Evolutionary conservation across 2,888 invertebrate genomes (phyloP).

Genomic region (Hyalella azteca): DNA sequence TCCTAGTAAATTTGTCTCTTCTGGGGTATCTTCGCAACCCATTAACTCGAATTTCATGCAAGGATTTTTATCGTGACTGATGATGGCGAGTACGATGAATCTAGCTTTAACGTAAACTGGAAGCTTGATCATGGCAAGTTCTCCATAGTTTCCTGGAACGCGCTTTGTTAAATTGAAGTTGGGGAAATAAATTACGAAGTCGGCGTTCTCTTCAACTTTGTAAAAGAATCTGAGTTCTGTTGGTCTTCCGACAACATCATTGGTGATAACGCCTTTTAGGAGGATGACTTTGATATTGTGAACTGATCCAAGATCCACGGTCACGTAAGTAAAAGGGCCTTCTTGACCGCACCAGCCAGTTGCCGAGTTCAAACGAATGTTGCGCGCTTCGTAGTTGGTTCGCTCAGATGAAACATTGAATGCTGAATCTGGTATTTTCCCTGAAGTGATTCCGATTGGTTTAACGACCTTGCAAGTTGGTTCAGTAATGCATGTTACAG

Average conservation of each 20-base stretch:
- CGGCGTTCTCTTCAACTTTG: conserved; percentile 90
- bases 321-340: conserved; percentile 94
- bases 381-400: conserved; percentile 83
- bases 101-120: conserved; percentile 92
- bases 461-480: conserved; percentile 92
- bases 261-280: conserved; percentile 92
- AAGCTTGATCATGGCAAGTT: conserved; percentile 92
- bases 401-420: conserved; percentile 94
- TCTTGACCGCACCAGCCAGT: conserved; percentile 97
- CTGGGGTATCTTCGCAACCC: conserved; percentile 87
- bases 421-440: conserved; percentile 90
- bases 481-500: conserved; percentile 87
- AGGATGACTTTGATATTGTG: conserved; percentile 89
- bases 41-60: conserved; percentile 94
- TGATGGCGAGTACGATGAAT: conserved; percentile 90
- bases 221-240: conserved; percentile 97
- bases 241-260: conserved; percentile 92
- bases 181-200: conserved; percentile 95
- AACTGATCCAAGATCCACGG: conserved; percentile 92
- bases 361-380: conserved; percentile 87
- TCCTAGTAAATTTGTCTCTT: conserved; percentile 80
- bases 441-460: conserved; percentile 88
- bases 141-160: conserved; percentile 95
- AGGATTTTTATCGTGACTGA: conserved; percentile 95
- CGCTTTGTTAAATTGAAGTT: conserved; percentile 93